A percentile compares a stretch with the other conserved stretches of the same genome.
Evolutionary conservation across 2,888 invertebrate species (phyloP).

Genomic region (Acanthosepion esculentum): DNA sequence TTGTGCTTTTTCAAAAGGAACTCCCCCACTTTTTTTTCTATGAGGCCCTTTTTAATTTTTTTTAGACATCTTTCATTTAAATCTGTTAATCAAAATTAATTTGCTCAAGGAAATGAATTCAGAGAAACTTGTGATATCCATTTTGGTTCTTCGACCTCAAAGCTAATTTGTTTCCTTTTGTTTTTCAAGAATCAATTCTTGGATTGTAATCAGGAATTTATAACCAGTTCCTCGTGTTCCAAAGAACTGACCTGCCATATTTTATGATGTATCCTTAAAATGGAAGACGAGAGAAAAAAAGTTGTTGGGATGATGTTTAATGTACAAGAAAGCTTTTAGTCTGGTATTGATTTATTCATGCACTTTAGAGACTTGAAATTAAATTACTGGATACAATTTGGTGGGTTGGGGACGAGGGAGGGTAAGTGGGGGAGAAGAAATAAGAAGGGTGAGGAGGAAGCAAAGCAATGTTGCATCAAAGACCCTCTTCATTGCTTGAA

Average conservation of each 20-base stretch:
- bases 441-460: background rate
- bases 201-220: background rate
- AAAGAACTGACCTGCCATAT: background rate
- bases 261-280: background rate
- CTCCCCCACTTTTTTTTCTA: too few relatives aligned
- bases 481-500: constrained; percentile 2
- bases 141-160: background rate
- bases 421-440: background rate
- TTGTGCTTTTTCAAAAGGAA: too few relatives aligned
- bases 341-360: background rate
- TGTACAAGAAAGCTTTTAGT: constrained; percentile 33
- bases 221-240: background rate
- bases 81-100: background rate
- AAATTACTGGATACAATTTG: background rate
- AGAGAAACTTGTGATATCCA: background rate
- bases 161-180: background rate
- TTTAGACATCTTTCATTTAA: background rate
- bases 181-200: background rate
- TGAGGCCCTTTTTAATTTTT: background rate
- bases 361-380: background rate
- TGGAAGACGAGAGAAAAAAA: background rate
- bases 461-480: background rate
- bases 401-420: background rate
- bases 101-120: background rate
- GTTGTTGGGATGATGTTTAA: constrained; percentile 20